phyloP scores from a whole-genome alignment of 2,797 vertebrate genomes.

The Sebastes trivittatus region DNA sequence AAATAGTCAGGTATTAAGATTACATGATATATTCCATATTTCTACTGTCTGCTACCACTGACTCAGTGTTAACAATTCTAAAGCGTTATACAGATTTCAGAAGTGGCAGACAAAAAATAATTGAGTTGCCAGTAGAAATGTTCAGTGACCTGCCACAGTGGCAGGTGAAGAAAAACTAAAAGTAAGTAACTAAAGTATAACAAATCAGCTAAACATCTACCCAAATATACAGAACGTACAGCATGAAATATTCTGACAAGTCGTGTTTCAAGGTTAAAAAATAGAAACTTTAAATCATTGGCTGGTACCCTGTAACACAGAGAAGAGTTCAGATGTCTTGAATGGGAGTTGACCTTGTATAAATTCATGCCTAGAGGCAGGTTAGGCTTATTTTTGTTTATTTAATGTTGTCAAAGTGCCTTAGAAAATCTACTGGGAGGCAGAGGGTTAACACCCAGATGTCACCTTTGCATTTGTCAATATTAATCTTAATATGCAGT shows the following conservation, averaged over 20 bases:
- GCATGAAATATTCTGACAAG: background rate
- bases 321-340: background rate
- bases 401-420: background rate
- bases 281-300: background rate
- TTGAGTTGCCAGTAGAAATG: too few species aligned
- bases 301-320: background rate
- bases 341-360: background rate
- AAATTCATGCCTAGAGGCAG: background rate
- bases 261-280: background rate
- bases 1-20: too few species aligned
- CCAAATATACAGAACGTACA: background rate
- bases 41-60: background rate
- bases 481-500: slow-evolving; percentile 25
- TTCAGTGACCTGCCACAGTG: too few species aligned
- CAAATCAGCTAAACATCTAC: background rate
- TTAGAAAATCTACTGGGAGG: background rate
- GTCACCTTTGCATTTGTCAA: slow-evolving; percentile 21
- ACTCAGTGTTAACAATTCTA: background rate
- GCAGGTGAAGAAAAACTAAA: too few species aligned
- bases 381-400: background rate
- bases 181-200: background rate
- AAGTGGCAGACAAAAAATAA: too few species aligned
- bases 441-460: slow-evolving; percentile 8
- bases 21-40: too few species aligned
- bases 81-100: background rate